Conservation (phyloP, 2,113 vertebrate genomes). For the Strigops habroptila region DNA sequence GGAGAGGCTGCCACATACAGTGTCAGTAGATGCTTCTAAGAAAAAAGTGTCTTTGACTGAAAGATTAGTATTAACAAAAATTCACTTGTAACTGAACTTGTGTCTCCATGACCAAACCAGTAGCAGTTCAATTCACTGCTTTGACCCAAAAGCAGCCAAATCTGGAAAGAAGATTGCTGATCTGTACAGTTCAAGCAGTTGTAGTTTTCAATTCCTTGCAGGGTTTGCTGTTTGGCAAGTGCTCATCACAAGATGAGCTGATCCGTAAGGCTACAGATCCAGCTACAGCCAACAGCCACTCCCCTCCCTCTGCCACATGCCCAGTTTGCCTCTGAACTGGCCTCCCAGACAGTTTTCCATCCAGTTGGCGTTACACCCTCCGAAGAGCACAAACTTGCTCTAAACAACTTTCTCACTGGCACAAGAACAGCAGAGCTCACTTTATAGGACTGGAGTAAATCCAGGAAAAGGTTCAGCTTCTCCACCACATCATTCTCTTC, state of each 20-base stretch:
- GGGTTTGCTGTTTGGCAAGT: background rate
- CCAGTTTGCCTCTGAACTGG: slow-evolving; percentile 23
- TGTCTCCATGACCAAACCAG: background rate
- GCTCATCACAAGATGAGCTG: background rate
- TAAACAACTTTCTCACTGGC: background rate
- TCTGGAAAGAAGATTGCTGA: background rate
- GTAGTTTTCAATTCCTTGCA: background rate
- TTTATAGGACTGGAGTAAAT: slow-evolving; percentile 95
- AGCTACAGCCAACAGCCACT: background rate
- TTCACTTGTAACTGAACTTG: background rate
- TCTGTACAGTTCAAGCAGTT: background rate
- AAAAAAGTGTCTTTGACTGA: background rate
- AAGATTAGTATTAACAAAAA: background rate
- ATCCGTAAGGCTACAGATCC: background rate
- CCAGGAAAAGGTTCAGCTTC: slow-evolving; percentile 93
- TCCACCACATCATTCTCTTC: slow-evolving; percentile 97
- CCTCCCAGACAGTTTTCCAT: background rate
- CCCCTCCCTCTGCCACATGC: background rate
- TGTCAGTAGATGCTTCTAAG: background rate
- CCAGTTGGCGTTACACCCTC: background rate
- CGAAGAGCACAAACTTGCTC: background rate
- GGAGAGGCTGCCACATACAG: background rate
- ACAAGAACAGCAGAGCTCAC: slow-evolving; percentile 72
- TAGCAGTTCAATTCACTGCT: background rate
- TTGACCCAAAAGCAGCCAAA: background rate